Conservation (phyloP, 2,113 vertebrate genomes). For the Charadrius vociferus region DNA sequence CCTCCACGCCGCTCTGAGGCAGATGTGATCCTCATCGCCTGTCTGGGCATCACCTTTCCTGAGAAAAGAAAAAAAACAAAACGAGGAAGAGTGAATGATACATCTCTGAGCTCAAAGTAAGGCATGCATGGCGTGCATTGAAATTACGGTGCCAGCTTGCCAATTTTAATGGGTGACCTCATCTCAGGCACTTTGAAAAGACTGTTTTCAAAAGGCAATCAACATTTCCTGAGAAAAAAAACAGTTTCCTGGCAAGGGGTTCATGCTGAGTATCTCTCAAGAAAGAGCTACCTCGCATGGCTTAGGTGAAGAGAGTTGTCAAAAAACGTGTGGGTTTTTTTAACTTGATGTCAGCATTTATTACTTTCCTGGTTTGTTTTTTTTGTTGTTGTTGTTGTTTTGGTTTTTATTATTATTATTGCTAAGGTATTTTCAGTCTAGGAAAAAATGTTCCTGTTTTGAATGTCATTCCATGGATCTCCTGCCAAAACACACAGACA, state of each 20-base stretch:
- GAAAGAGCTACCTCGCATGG: not conserved
- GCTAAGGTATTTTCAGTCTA: not conserved
- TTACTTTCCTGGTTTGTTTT: not conserved
- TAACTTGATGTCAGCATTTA: not conserved
- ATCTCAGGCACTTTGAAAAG: not conserved
- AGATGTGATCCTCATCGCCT: rapidly evolving
- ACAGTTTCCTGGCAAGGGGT: not conserved
- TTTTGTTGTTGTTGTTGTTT: no score
- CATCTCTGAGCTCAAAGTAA: not conserved
- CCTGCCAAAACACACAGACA: not conserved
- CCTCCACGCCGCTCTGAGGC: not conserved
- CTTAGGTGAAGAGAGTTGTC: not conserved
- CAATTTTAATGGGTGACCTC: not conserved
- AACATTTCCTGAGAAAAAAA: not conserved
- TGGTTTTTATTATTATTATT: no score
- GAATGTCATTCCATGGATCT: not conserved
- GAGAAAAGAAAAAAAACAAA: not conserved
- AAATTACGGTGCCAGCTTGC: not conserved
- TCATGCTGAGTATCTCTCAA: not conserved
- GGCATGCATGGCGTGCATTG: not conserved
- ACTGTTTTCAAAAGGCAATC: not conserved
- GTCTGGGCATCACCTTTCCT: not conserved
- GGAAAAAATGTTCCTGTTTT: not conserved
- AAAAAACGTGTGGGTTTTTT: not conserved
- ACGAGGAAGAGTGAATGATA: not conserved